Base-by-base conservation (phyloP, 2,888 invertebrate genomes). In the Andrena flavipes region DNA sequence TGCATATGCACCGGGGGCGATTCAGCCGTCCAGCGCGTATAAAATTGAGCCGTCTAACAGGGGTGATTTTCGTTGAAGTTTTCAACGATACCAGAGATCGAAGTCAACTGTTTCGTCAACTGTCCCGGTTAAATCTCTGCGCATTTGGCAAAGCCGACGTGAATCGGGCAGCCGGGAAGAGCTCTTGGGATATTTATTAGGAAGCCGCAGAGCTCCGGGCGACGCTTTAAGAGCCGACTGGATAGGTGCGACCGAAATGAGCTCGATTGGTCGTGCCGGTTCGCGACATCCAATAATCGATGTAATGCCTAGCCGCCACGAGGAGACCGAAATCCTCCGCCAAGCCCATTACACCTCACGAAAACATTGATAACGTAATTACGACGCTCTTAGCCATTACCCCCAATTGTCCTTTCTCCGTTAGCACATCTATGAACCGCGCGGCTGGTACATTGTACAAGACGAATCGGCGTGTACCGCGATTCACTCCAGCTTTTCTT, bases 351-450 rank as follows among this genome's bases (percentile, higher is more conserved):
- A 80, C 74, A 69, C 67, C 67, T 54, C 73, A 49, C 84, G 77
- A 78, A 85, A 84, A 84, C 77, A 84, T 75, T 74, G 77, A 64
- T 83, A 77, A 84, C 72, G 84, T 78, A 78, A 85, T 84, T 85
- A 78, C 73, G 42, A 72, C 54, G 73, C 80, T 67, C 26, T 48
- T 71, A 68, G 63, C 72, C 62, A n/a, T 68, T 68, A 69, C 63
- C 77, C n/a, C 63, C 77, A 72, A 78, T 78, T 71, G 68, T 23
- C 64, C 62, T 71, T 48, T 49, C 71, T 35, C 67, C 48, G 16
- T 51, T 42, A 20, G 42, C 48, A 54, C 23, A 48, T n/a, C 20
- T 54, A 54, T 16, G 59, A 29, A 59, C 26, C 59, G 42, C 51
- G 1, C 8, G n/a, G 6, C 20, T 51, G 51, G n/a, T 7, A 20